Evolutionary conservation across 2,888 invertebrate genomes (phyloP), one percentile per base, ranked within the genome.

Genomic region (Xestia c-nigrum): DNA sequence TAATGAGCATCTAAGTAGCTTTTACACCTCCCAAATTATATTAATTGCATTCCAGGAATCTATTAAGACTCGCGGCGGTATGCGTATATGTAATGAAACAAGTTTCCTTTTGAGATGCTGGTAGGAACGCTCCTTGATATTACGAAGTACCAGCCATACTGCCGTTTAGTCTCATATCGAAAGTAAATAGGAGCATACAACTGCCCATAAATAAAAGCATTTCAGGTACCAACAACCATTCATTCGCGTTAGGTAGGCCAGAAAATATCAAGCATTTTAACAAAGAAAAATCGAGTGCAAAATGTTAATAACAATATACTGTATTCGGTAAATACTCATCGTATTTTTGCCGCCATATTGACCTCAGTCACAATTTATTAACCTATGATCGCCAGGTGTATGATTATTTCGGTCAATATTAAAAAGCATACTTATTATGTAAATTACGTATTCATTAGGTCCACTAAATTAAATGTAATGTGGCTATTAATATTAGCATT

Each of bases 401-500:
- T 68, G 50, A 52, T 77, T 57, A 76, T 65, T 70, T 65, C 24
- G 24, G 59, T 71, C 16, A 73, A 61, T 76, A 78, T 82, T 55
- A 59, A 71, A 61, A 69, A 63, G 71, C 31, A 82, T 71, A 59
- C 31, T 31, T 31, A 31, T 55, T 61, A 83, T 85, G 74, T 64
- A 52, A 78, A 85, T 83, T 79, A 63, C 55, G 3, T 47, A 80
- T 24, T 40, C 59, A 72, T 83, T 85, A 83, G 46, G 10, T 46
- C 70, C 70, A 72, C 83, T 66, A 78, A 74, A 84, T 75, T 67
- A 57, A 76, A 83, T 59, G 47, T 76, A 43, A 81, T 73, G 50
- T 43, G 12, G 59, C 55, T 67, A 64, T 65, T 72, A 70, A 40
- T 65, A 74, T 77, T 77, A 63, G 73, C 55, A 82, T 77, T 77